These are phyloP conservation scores for Orchesella flavescens DNA, from an alignment of 2,888 invertebrate species.

Conservation along the genomic window DNA sequence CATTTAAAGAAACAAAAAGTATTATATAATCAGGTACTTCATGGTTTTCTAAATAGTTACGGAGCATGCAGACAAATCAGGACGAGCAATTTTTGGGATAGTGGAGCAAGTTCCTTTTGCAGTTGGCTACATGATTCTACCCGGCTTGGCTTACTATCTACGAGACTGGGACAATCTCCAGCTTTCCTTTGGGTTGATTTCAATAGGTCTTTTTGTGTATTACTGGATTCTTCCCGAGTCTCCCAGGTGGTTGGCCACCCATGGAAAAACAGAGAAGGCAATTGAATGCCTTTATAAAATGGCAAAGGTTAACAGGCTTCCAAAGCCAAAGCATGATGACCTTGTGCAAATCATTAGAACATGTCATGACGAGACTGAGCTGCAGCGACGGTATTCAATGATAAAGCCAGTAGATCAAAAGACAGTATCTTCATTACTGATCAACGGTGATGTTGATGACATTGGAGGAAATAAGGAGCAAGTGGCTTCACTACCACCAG, in stretches of 20 bases:
- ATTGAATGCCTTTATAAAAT: constrained; percentile 62
- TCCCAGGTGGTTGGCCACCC: constrained; percentile 69
- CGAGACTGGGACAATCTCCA: constrained; percentile 68
- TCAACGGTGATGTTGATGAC: not conserved
- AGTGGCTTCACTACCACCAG: not conserved
- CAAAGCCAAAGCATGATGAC: constrained; percentile 57
- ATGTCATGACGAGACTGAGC: constrained; percentile 40
- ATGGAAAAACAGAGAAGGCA: constrained; percentile 66
- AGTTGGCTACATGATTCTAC: constrained; percentile 69
- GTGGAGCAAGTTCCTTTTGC: constrained; percentile 69
- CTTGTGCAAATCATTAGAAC: constrained; percentile 63
- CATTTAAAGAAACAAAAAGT: not conserved
- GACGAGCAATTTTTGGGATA: constrained; percentile 67
- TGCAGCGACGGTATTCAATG: not conserved
- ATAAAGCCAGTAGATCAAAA: not conserved
- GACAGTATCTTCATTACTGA: not conserved
- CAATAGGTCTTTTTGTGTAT: constrained; percentile 60
- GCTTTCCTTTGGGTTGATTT: constrained; percentile 68
- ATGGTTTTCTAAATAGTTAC: constrained; percentile 60
- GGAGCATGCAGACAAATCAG: constrained; percentile 67
- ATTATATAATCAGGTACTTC: not conserved
- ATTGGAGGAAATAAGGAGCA: not conserved
- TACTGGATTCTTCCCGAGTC: constrained; percentile 71
- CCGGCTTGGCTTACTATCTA: constrained; percentile 66
- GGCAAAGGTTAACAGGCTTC: constrained; percentile 65